Conservation (phyloP, 2,888 invertebrate species). For the Pseudococcus longispinus region DNA sequence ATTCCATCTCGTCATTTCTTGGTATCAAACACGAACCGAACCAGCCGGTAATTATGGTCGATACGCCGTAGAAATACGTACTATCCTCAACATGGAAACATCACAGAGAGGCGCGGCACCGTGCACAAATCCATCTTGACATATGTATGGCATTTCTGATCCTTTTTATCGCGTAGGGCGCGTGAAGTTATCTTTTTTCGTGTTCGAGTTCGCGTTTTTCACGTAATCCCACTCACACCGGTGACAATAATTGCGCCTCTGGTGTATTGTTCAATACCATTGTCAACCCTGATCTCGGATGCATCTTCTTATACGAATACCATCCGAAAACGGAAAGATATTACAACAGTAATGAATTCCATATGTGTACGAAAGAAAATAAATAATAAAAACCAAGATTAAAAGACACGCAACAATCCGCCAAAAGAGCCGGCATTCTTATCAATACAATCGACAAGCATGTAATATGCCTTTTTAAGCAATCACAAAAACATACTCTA, state of each 20-base stretch:
- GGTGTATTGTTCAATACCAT: neutral
- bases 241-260: neutral
- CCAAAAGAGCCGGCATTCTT: neutral
- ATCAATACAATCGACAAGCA: conserved; percentile 10
- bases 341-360: neutral
- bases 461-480: conserved; percentile 50
- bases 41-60: neutral
- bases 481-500: conserved; percentile 46
- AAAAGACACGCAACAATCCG: neutral
- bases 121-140: conserved; percentile 6
- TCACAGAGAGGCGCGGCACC: neutral
- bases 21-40: neutral
- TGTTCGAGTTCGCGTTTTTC: conserved; percentile 4
- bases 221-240: conserved; percentile 3
- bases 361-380: neutral
- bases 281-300: neutral
- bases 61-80: neutral
- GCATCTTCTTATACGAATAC: neutral
- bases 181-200: conserved; percentile 34
- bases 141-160: conserved; percentile 27
- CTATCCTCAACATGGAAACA: neutral
- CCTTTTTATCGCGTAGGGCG: neutral
- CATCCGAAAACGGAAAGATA: neutral
- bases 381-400: conserved; percentile 19
- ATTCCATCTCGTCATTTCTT: conserved; percentile 6